Evolutionary conservation across 2,888 invertebrate genomes (phyloP), one percentile per base, ranked within the genome.

Genomic region (Acanthosoma haemorrhoidale): DNA sequence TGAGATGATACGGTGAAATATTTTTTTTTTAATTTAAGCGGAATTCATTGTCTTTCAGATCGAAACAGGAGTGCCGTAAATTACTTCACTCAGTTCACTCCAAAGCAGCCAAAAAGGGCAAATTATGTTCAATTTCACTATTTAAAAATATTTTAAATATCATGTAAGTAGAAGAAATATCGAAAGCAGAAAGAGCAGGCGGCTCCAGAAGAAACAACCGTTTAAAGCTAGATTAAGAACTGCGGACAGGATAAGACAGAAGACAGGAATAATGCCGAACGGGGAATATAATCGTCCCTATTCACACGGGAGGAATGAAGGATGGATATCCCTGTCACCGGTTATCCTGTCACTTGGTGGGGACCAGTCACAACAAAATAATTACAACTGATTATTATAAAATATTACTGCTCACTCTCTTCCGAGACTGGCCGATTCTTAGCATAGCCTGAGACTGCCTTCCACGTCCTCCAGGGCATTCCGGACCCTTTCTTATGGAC

Each of bases 321-420:
- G 51, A 25, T 51, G 13, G 51, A 25, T 21, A 25, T 51, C 51
- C 25, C 51, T 25, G 51, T 51, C 51, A 25, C 25, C 25, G 11
- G 8, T n/a, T 6, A 25, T 21, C 25, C 25, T 51, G 51, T 51
- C 51, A 25, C 25, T n/a, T n/a, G n/a, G n/a, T n/a, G n/a, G n/a
- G n/a, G n/a, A n/a, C n/a, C n/a, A 25, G 4, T 5, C 25, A 51
- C 51, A 51, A 51, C 51, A 51, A 3, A 51, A 51, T 51, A 51
- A 51, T 51, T 51, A 51, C 51, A 51, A 51, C 25, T 51, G 21
- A 51, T 51, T 51, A 51, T 51, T 25, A 51, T 51, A 51, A 51
- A 51, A 51, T 51, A 51, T 51, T 25, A 25, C 51, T 6, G 25
- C 51, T 51, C n/a, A n/a, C n/a, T n/a, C n/a, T n/a, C n/a, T n/a